Conservation (phyloP, 2,113 vertebrate genomes). For the Oreotrochilus melanogaster region DNA sequence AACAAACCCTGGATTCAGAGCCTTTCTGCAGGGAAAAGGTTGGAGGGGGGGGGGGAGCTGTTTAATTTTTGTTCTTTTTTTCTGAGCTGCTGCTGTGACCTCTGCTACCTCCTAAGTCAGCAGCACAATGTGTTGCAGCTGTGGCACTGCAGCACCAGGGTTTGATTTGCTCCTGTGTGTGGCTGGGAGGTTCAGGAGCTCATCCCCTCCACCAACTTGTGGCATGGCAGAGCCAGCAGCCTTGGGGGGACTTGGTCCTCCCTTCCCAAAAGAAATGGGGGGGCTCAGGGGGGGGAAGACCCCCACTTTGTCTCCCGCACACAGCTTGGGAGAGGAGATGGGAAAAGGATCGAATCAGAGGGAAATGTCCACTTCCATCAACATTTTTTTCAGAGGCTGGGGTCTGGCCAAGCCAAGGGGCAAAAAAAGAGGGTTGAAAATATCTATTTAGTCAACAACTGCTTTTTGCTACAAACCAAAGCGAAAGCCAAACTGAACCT, state of each 20-base stretch:
- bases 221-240: neutral
- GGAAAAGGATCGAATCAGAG: neutral
- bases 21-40: constrained; percentile 10
- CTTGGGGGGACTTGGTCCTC: neutral
- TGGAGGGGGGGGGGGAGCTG: neutral
- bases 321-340: neutral
- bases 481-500: no score
- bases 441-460: neutral
- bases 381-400: neutral
- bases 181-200: constrained; percentile 21
- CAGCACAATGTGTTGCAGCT: constrained; percentile 48
- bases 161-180: constrained; percentile 29
- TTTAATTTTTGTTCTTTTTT: constrained; percentile 34
- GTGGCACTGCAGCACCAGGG: constrained; percentile 49
- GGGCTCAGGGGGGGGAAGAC: neutral
- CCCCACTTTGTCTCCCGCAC: neutral
- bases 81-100: constrained; percentile 55
- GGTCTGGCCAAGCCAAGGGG: neutral
- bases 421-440: neutral
- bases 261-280: neutral
- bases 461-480: neutral
- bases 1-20: constrained; percentile 50
- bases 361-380: neutral
- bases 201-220: neutral
- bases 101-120: constrained; percentile 57